phyloP scores from a whole-genome alignment of 2,888 invertebrate genomes.

The Scaptomyza parva region DNA sequence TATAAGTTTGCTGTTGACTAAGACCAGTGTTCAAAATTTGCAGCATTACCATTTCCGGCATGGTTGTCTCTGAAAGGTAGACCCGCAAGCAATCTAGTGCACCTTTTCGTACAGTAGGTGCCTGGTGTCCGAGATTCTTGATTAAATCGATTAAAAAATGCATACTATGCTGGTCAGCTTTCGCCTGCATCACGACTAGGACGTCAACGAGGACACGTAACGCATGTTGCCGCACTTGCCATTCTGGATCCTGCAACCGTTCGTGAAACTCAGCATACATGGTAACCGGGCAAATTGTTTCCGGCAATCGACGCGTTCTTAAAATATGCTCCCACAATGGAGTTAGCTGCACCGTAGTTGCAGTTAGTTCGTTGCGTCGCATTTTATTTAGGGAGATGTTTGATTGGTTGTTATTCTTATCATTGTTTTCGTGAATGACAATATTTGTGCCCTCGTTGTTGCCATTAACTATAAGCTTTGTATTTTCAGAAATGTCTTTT shows the following conservation, averaged over 20 bases:
- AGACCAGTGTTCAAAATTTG: slow-evolving; percentile 89
- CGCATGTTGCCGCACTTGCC: slow-evolving; percentile 93
- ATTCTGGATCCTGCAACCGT: slow-evolving; percentile 91
- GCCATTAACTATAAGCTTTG: slow-evolving; percentile 23
- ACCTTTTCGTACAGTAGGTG: slow-evolving; percentile 92
- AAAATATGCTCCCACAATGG: slow-evolving; percentile 93
- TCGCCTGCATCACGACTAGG: slow-evolving; percentile 89
- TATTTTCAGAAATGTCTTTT: slow-evolving; percentile 61
- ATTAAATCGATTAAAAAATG: slow-evolving; percentile 79
- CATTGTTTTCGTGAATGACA: slow-evolving; percentile 46
- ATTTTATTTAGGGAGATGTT: slow-evolving; percentile 49
- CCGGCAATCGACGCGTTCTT: slow-evolving; percentile 90
- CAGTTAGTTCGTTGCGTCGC: slow-evolving; percentile 55
- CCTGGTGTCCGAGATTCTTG: slow-evolving; percentile 91
- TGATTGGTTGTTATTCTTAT: slow-evolving; percentile 52
- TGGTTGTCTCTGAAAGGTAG: slow-evolving; percentile 89
- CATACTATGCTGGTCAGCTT: slow-evolving; percentile 87
- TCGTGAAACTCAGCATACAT: slow-evolving; percentile 90
- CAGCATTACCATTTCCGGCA: slow-evolving; percentile 88
- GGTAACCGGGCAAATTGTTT: slow-evolving; percentile 87
- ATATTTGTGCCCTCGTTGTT: slow-evolving; percentile 41
- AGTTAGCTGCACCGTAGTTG: slow-evolving; percentile 86
- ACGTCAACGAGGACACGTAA: slow-evolving; percentile 92
- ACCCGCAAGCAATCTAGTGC: slow-evolving; percentile 91
- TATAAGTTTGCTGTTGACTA: slow-evolving; percentile 86